Conservation (phyloP, 2,113 vertebrate genomes). For the Maccullochella peelii region DNA sequence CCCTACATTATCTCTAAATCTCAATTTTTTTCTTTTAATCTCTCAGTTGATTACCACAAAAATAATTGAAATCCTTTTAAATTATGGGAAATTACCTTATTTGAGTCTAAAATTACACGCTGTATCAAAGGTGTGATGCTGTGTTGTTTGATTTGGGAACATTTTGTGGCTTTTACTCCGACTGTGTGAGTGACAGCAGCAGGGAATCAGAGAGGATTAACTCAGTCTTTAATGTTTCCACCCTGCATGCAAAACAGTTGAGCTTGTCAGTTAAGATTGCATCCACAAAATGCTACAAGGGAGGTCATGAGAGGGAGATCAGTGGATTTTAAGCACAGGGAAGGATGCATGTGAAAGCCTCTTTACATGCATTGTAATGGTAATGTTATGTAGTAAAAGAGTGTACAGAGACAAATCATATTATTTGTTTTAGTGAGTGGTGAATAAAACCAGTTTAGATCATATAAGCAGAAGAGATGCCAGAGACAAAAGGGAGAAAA, state of each 20-base stretch:
- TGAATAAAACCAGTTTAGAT: constrained; percentile 9
- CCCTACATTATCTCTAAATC: neutral
- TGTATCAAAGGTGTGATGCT: constrained; percentile 34
- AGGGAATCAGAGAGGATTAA: constrained; percentile 73
- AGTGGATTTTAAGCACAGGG: constrained; percentile 38
- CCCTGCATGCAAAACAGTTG: constrained; percentile 67
- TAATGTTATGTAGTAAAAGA: neutral
- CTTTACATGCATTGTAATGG: constrained; percentile 28
- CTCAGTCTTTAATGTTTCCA: constrained; percentile 66
- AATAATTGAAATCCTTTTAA: constrained; percentile 34
- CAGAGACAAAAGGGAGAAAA: neutral
- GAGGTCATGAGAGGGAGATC: constrained; percentile 57
- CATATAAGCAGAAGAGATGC: neutral
- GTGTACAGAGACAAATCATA: neutral
- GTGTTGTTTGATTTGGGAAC: constrained; percentile 45
- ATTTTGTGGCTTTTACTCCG: constrained; percentile 57
- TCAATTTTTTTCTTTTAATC: neutral
- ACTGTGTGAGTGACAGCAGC: constrained; percentile 69
- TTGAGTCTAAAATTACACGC: constrained; percentile 30
- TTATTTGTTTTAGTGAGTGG: constrained; percentile 10
- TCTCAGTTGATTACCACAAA: constrained; percentile 22
- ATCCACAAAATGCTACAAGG: constrained; percentile 55
- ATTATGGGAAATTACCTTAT: constrained; percentile 23
- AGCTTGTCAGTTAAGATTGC: constrained; percentile 69
- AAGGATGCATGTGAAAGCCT: constrained; percentile 27